Base-by-base conservation (phyloP, 1,140 invertebrate genomes). In the Formica exsecta region DNA sequence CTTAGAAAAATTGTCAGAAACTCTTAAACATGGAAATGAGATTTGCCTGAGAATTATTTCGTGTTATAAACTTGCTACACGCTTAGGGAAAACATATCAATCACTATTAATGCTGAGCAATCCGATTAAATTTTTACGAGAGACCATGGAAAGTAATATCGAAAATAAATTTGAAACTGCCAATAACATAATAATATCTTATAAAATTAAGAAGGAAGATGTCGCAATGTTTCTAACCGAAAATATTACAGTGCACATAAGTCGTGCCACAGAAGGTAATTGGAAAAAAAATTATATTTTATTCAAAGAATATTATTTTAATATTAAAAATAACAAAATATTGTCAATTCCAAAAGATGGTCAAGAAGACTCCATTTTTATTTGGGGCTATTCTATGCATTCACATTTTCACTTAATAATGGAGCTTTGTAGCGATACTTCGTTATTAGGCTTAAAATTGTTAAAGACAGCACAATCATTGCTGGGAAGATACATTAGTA, bases 161-260 rank as follows among this genome's bases (percentile, higher is more conserved):
- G 89, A 94, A 44, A 95, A 96, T 85, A 96, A 96, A 84, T 91
- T 96, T 19, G 93, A 96, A 71, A 95, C 96, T n/a, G 95, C 96
- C 11, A 95, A 94, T 81, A 96, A 96, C 89, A 95, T 96, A 73
- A 93, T 96, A 66, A 92, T 90, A 19, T 95, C 96, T 3, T 96
- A 95, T 7, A 93, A 95, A 57, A 94, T 96, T 86, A 94, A 93
- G 3, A 93, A 92, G 8, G 87, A 93, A 36, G 93, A 93, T 77
- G 91, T 96, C 38, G 94, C 95, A 0, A 92, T 93, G 71, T 95
- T 95, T 73, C 86, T 96, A 4, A 92, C 95, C 11, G 90, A 95
- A 77, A 95, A 96, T 92, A 94, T 96, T 13, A 92, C 95, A 9
- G 91, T 92, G 0, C 95, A 94, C 70, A 95, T 96, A 71, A 93